These are phyloP conservation scores for Pseudopodoces humilis DNA, from an alignment of 2,113 vertebrate species.

Conservation along the genomic window DNA sequence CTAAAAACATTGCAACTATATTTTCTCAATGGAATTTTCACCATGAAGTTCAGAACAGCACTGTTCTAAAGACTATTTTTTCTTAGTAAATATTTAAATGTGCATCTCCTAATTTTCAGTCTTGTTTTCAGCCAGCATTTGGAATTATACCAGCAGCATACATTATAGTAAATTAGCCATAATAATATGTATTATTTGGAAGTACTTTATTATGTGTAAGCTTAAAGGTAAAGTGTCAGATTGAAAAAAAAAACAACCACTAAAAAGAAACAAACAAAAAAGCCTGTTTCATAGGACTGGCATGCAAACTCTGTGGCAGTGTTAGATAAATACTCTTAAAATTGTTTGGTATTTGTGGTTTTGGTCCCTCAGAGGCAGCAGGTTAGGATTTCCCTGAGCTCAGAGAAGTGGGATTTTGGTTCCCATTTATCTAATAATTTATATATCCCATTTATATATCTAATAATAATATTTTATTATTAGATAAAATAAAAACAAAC, in stretches of 20 bases:
- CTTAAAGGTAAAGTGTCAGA: background rate
- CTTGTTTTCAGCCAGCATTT: background rate
- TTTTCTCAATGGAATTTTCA: background rate
- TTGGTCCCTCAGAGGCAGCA: background rate
- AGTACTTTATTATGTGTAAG: background rate
- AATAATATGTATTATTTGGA: background rate
- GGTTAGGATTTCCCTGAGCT: background rate
- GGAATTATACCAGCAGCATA: background rate
- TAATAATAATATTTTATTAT: background rate
- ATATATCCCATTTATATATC: too few species aligned
- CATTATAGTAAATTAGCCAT: background rate
- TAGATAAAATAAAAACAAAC: background rate
- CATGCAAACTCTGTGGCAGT: background rate
- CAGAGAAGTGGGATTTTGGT: background rate
- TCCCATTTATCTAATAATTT: background rate
- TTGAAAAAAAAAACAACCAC: background rate
- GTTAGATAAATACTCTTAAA: background rate
- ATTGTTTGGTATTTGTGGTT: background rate
- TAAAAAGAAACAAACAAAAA: background rate
- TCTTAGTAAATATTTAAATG: background rate
- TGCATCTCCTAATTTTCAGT: background rate
- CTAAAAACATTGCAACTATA: too few species aligned
- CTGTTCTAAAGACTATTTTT: fast-evolving
- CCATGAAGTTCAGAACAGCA: background rate
- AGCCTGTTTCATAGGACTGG: background rate